Evolutionary conservation across 2,888 invertebrate genomes (phyloP).

Genomic region (Ptilodon capucinus): DNA sequence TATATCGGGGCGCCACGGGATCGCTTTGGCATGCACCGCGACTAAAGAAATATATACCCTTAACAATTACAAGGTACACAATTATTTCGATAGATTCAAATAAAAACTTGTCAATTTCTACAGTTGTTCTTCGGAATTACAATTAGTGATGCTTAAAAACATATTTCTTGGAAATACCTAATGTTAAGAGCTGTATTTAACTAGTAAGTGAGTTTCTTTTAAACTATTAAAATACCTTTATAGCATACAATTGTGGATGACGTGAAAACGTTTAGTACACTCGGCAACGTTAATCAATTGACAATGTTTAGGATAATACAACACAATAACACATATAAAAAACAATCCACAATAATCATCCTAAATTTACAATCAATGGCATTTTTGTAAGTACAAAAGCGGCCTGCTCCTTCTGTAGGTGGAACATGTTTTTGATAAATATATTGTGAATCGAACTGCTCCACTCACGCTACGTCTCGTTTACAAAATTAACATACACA

Average conservation of each 20-base stretch:
- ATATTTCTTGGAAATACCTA: background rate
- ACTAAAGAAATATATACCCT: constrained; percentile 18
- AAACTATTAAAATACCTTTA: constrained; percentile 1
- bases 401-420: too few relatives aligned
- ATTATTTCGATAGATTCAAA: constrained; percentile 27
- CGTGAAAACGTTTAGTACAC: constrained; percentile 16
- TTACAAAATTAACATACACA: too few relatives aligned
- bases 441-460: too few relatives aligned
- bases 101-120: constrained; percentile 30
- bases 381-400: too few relatives aligned
- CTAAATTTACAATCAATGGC: too few relatives aligned
- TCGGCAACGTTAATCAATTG: constrained; percentile 1
- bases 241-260: constrained; percentile 1
- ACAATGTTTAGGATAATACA: background rate
- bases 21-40: too few relatives aligned
- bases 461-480: too few relatives aligned
- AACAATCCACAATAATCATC: too few relatives aligned
- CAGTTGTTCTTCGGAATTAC: constrained; percentile 28
- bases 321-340: too few relatives aligned
- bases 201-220: constrained; percentile 1
- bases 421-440: too few relatives aligned
- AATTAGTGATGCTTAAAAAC: constrained; percentile 16
- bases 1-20: too few relatives aligned
- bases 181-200: background rate
- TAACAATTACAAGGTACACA: constrained; percentile 24